phyloP scores from a whole-genome alignment of 35 echinoderm and acorn worm species.

The Chiridota heheva region DNA sequence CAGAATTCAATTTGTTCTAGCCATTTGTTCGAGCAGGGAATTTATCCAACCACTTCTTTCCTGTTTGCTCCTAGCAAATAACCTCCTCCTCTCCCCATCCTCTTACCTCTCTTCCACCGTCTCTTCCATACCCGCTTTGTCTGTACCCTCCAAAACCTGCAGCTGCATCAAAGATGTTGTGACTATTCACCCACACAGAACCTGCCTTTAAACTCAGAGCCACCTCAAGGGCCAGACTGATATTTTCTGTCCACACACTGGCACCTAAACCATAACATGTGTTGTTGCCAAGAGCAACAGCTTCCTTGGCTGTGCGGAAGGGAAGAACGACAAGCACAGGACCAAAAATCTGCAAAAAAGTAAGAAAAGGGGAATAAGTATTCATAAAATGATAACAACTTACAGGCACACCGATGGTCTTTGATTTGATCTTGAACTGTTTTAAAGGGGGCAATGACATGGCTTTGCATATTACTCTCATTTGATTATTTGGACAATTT shows the following conservation, averaged over 20 bases:
- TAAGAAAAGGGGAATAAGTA: background rate
- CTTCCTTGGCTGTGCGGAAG: conserved; percentile 98
- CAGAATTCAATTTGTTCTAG: no score
- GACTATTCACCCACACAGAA: conserved; percentile 89
- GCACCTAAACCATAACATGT: conserved; percentile 90
- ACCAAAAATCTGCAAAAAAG: conserved; percentile 79
- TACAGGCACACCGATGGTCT: no score
- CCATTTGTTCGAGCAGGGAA: no score
- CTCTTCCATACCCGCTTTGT: conserved; percentile 94
- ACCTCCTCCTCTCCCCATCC: no score
- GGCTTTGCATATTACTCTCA: no score
- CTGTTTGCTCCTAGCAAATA: no score
- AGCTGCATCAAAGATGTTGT: conserved; percentile 99
- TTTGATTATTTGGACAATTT: no score
- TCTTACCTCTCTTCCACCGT: conserved; percentile 97
- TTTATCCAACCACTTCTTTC: no score
- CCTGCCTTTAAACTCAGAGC: conserved; percentile 92
- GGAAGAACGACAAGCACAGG: conserved; percentile 88
- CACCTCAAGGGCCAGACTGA: conserved; percentile 82
- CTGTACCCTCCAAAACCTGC: conserved; percentile 95
- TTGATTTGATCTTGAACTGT: no score
- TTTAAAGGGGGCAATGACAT: no score
- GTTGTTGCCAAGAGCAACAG: conserved; percentile 93
- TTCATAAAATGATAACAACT: no score
- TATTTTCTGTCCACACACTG: conserved; percentile 98